These are phyloP conservation scores for Chrysolina haemoptera DNA, from an alignment of 2,888 invertebrate species.

Conservation along the genomic window DNA sequence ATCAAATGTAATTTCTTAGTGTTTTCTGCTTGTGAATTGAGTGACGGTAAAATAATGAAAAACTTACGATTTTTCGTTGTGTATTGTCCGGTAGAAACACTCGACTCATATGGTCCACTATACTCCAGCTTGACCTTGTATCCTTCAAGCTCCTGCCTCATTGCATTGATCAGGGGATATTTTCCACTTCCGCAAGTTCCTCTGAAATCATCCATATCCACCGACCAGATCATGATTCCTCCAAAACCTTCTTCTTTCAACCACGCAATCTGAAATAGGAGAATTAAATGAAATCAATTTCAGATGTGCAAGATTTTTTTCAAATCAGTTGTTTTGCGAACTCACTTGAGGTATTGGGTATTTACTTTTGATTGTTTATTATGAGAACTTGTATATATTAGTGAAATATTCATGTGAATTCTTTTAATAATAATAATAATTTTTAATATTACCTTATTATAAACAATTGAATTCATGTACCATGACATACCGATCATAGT, in stretches of 20 bases:
- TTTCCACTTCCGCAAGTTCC: slow-evolving; percentile 92
- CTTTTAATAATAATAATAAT: no score
- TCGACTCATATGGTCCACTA: slow-evolving; percentile 89
- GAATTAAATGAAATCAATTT: not conserved
- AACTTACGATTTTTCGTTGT: slow-evolving; percentile 92
- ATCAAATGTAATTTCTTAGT: no score
- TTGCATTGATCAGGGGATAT: slow-evolving; percentile 89
- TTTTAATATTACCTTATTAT: no score
- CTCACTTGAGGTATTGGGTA: no score
- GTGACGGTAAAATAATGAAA: no score
- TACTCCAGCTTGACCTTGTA: slow-evolving; percentile 88
- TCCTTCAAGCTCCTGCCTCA: slow-evolving; percentile 87
- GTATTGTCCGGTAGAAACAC: slow-evolving; percentile 81
- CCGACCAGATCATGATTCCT: slow-evolving; percentile 97
- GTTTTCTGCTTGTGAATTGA: no score
- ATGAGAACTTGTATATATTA: no score
- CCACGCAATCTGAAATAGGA: slow-evolving; percentile 85
- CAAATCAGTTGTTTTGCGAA: no score
- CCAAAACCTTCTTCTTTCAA: slow-evolving; percentile 94
- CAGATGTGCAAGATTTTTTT: not conserved
- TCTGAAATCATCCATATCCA: slow-evolving; percentile 96
- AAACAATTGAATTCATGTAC: no score
- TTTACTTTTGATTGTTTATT: no score
- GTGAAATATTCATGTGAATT: no score
- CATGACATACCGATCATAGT: no score